Evolutionary conservation across 2,888 invertebrate species (phyloP), one percentile per base, ranked within the genome.

Genomic region (Camponotus fellah): DNA sequence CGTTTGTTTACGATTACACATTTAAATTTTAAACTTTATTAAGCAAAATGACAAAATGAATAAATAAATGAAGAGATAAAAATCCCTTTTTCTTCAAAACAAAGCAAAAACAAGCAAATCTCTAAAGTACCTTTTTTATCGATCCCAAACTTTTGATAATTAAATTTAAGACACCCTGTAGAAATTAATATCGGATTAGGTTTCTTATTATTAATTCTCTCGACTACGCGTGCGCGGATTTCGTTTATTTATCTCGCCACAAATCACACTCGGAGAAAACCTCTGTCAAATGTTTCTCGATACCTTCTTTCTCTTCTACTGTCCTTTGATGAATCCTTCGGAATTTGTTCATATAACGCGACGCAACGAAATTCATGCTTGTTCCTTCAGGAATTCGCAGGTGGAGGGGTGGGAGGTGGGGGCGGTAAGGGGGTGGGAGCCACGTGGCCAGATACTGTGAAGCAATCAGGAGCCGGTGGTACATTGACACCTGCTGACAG

Each of bases 401-500:
- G 94, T 91, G 93, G 92, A 92, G 94, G 88, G 87, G 87, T 62
- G 92, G 93, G 93, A 91, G 92, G 92, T 86, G 94, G 92, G 95
- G 96, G 94, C 92, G 96, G 97, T 94, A 97, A 97, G 95, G 97
- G 97, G 95, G 96, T 96, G 94, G 97, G 97, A 96, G 95, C 96
- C 95, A 97, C 97, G 92, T 98, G 98, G 97, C 97, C 97, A 93
- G 98, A 98, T 95, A 97, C 97, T 93, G 97, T 97, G 93, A 98
- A 98, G 94, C 97, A 97, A 95, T 97, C 97, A 93, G 96, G 96
- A 94, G 96, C 97, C 91, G 96, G 98, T 92, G 98, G 97, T 94
- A 98, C 98, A 95, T 96, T 98, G 95, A 98, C 98, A 92, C 98
- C 99, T 92, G 98, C 99, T 92, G 99, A 99, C 96, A 97, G 99